phyloP scores from a whole-genome alignment of 1,140 invertebrate genomes.

The Teleogryllus occipitalis region DNA sequence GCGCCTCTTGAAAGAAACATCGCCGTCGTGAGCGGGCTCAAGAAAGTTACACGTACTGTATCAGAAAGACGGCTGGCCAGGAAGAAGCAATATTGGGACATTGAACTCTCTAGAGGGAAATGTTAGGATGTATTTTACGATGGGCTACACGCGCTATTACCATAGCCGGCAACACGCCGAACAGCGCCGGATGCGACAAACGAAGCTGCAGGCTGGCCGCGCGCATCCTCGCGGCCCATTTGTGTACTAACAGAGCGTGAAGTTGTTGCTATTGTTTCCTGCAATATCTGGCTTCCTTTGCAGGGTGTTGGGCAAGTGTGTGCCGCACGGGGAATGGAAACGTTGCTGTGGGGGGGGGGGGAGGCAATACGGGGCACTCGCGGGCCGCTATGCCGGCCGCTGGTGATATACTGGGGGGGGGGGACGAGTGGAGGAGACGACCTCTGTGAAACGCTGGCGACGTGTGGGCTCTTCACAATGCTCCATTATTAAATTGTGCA shows the following conservation, averaged over 20 bases:
- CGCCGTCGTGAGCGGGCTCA: not conserved
- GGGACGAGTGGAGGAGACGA: no score
- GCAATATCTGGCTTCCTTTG: not conserved
- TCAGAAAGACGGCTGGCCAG: not conserved
- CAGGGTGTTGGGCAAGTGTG: not conserved
- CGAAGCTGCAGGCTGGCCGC: not conserved
- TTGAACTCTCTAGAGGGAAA: not conserved
- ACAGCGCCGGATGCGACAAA: not conserved
- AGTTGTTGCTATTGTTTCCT: constrained; percentile 1
- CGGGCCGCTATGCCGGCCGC: no score
- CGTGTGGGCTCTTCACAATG: no score
- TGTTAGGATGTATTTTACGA: constrained; percentile 1
- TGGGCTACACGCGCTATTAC: not conserved
- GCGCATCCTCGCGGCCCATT: not conserved
- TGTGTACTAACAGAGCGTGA: constrained; percentile 3
- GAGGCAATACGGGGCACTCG: no score
- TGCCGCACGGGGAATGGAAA: not conserved
- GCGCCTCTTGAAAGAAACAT: not conserved
- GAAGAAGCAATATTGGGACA: constrained; percentile 4
- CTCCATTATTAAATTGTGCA: no score
- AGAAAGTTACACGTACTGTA: not conserved
- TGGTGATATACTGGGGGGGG: no score
- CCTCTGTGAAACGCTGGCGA: no score
- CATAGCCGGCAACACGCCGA: not conserved
- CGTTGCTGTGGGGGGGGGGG: no score